Evolutionary conservation across 2,888 invertebrate genomes (phyloP), one percentile per base, ranked within the genome.

Genomic region (Leucophenga maculata): DNA sequence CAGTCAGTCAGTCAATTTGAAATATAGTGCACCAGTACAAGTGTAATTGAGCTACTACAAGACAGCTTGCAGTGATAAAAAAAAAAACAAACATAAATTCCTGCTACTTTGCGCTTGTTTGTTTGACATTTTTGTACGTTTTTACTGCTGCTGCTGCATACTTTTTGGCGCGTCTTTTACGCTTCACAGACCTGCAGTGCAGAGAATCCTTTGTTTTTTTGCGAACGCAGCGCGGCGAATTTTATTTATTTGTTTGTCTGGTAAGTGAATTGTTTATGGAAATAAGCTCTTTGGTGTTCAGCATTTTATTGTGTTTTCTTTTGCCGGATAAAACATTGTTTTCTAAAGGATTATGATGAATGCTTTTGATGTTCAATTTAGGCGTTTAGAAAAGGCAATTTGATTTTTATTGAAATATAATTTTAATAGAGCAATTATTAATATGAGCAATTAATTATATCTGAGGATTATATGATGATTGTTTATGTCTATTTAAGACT

Each of bases 81-180:
- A 39, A 39, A 39, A 39, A 39, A 39, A 39, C 3, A 39, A 39
- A 8, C 1, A 39, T 39, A 39, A 39, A 26, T 16, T 57, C 55
- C 20, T 52, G 6, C 50, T 57, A 68, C 52, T 65, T 64, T 67
- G 67, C 8, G 39, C 8, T 39, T 39, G 39, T 39, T 39, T 39
- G 39, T 39, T 39, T 39, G 39, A 39, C 39, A 39, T 39, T 39
- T 39, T 39, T 11, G 39, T 57, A 0, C 18, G 26, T 20, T 57
- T 26, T 57, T 57, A 57, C 32, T 57, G 26, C 26, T 26, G 26
- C 26, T 26, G 26, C 74, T 79, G 79, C 81, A 81, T 77, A 83
- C 68, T 75, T 80, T 83, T 80, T 83, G 83, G 80, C 83, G 80
- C 80, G 79, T 78, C 65, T n/a, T 20, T 22, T 39, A 39, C 39